Evolutionary conservation across 2,888 invertebrate genomes (phyloP).

Genomic region (Ochlodes sylvanus): DNA sequence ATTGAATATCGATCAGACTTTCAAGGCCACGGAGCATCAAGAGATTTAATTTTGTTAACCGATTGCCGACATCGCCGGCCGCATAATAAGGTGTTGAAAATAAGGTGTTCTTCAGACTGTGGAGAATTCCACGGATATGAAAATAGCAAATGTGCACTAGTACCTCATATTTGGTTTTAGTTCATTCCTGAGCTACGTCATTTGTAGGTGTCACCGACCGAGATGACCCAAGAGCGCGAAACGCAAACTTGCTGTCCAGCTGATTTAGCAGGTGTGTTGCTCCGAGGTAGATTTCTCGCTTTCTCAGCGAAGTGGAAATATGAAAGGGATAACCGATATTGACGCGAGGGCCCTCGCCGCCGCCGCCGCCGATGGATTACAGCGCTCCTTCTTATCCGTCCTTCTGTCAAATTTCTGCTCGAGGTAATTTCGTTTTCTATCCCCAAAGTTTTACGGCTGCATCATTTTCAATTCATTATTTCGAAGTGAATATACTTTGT

Average conservation of each 20-base stretch:
- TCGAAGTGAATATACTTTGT: too few relatives aligned
- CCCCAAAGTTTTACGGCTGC: neutral
- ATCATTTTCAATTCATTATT: conserved; percentile 1
- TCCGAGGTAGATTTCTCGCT: neutral
- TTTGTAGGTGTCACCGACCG: neutral
- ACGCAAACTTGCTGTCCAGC: neutral
- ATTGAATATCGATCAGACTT: too few relatives aligned
- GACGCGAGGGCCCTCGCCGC: neutral
- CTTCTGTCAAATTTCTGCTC: conserved; percentile 16
- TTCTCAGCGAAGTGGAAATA: neutral
- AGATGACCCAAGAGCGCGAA: neutral
- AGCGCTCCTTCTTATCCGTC: neutral
- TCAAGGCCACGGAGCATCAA: too few relatives aligned
- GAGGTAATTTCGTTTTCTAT: neutral
- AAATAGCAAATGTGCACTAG: too few relatives aligned
- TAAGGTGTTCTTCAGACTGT: too few relatives aligned
- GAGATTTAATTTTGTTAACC: too few relatives aligned
- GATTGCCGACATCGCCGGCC: too few relatives aligned
- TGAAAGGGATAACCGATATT: conserved; percentile 16
- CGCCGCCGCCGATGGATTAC: conserved; percentile 7
- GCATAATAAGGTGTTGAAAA: too few relatives aligned
- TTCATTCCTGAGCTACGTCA: neutral
- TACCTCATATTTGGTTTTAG: too few relatives aligned
- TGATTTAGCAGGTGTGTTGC: neutral
- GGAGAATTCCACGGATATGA: too few relatives aligned